phyloP scores from a whole-genome alignment of 2,797 vertebrate genomes.

The Melanogrammus aeglefinus region DNA sequence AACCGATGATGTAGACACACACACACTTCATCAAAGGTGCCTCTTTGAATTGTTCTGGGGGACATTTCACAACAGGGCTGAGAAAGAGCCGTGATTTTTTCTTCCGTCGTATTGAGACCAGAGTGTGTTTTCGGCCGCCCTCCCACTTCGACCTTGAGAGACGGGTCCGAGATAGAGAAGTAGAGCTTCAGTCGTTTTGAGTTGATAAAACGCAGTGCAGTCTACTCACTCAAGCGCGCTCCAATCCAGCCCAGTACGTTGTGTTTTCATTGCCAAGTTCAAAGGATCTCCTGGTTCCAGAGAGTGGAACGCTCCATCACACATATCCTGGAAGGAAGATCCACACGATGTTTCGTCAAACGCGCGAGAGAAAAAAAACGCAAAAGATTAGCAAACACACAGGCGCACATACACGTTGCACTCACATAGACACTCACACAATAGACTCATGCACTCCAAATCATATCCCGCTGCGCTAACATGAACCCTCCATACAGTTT shows the following conservation, averaged over 20 bases:
- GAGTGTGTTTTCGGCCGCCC: no score
- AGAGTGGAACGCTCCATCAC: slow-evolving; percentile 34
- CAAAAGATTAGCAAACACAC: slow-evolving; percentile 38
- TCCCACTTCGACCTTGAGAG: no score
- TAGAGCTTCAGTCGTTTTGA: neutral
- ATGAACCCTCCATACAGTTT: no score
- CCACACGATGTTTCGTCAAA: slow-evolving; percentile 50
- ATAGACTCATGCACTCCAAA: no score
- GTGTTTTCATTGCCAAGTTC: slow-evolving; percentile 24
- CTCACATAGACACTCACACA: slow-evolving; percentile 21
- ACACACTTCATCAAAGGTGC: slow-evolving; percentile 11
- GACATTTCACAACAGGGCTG: slow-evolving; percentile 13
- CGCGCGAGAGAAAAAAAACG: slow-evolving; percentile 57
- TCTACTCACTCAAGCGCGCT: neutral
- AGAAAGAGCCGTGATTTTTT: neutral
- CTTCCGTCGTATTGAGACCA: neutral
- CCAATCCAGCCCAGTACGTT: slow-evolving; percentile 7
- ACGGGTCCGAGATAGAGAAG: neutral
- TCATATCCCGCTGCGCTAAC: no score
- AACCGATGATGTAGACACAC: no score
- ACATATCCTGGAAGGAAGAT: slow-evolving; percentile 48
- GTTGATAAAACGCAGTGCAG: neutral
- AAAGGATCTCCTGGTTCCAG: slow-evolving; percentile 27
- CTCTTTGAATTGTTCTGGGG: neutral
- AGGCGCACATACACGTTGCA: neutral